A percentile compares a stretch with the other conserved stretches of the same genome.
phyloP scores from a whole-genome alignment of 2,113 vertebrate genomes.

The Syngnathus scovelli region DNA sequence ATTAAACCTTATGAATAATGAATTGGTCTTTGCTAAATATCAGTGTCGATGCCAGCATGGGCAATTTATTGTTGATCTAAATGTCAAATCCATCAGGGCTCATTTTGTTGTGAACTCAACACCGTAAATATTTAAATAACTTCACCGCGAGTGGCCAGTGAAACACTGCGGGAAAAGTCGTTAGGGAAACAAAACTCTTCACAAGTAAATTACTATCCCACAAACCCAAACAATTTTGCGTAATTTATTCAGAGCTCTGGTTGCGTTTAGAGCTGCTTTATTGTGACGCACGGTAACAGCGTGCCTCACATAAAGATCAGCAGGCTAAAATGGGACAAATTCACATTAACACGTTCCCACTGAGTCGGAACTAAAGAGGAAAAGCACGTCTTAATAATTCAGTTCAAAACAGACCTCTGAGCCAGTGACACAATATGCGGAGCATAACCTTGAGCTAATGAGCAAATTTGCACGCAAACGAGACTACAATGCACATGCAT shows the following conservation, averaged over 20 bases:
- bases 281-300: slow-evolving; percentile 30
- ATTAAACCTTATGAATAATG: slow-evolving; percentile 3
- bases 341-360: slow-evolving; percentile 52
- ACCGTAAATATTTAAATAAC: slow-evolving; percentile 7
- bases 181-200: not conserved
- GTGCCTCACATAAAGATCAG: slow-evolving; percentile 33
- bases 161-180: not conserved
- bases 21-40: not conserved
- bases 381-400: slow-evolving; percentile 55
- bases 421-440: slow-evolving; percentile 14
- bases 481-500: not conserved
- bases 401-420: slow-evolving; percentile 38
- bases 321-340: slow-evolving; percentile 51
- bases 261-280: slow-evolving; percentile 30
- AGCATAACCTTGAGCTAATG: slow-evolving; percentile 36
- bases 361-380: slow-evolving; percentile 49
- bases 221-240: slow-evolving; percentile 18
- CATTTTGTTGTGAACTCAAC: slow-evolving; percentile 14
- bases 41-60: not conserved
- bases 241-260: slow-evolving; percentile 30
- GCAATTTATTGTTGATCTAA: slow-evolving; percentile 6
- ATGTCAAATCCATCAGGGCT: not conserved
- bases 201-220: slow-evolving; percentile 2
- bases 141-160: slow-evolving; percentile 29
- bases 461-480: slow-evolving; percentile 21